These are phyloP conservation scores for Balaeniceps rex DNA, from an alignment of 2,113 vertebrate species.

Conservation along the genomic window DNA sequence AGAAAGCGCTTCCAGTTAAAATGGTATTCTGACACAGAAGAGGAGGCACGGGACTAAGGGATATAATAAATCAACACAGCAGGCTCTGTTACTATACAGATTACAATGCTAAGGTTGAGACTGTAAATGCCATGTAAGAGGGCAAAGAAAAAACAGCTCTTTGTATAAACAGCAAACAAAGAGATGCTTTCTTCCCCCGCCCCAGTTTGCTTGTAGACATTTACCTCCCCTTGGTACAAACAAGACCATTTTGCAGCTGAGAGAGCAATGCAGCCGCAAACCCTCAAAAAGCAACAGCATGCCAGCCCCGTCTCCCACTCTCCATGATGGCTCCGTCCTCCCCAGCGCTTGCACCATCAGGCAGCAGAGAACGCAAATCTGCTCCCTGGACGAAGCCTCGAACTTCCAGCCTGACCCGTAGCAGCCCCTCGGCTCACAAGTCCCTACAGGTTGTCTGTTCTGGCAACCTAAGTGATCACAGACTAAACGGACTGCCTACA, in stretches of 20 bases:
- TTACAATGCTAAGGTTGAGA: not conserved
- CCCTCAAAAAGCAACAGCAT: not conserved
- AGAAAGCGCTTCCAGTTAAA: not conserved
- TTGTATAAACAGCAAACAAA: conserved; percentile 37
- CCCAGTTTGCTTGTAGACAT: not conserved
- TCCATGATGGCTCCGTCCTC: fast-evolving
- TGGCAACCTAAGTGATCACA: not conserved
- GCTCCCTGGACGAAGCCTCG: not conserved
- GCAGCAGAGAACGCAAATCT: not conserved
- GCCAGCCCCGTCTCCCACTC: not conserved
- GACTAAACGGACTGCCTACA: fast-evolving
- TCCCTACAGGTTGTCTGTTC: not conserved
- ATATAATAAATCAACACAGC: not conserved
- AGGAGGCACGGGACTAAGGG: not conserved
- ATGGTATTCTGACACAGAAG: not conserved
- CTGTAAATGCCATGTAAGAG: not conserved
- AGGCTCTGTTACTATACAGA: not conserved
- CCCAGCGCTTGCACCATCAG: not conserved
- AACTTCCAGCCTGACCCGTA: not conserved
- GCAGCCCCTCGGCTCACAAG: not conserved
- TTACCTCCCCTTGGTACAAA: not conserved
- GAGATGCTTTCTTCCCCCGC: conserved; percentile 12
- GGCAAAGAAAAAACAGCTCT: not conserved
- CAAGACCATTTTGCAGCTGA: not conserved
- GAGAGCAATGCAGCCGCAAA: not conserved